These are phyloP conservation scores for Ophonus ardosiacus DNA, from an alignment of 2,888 invertebrate genomes.

Conservation along the genomic window DNA sequence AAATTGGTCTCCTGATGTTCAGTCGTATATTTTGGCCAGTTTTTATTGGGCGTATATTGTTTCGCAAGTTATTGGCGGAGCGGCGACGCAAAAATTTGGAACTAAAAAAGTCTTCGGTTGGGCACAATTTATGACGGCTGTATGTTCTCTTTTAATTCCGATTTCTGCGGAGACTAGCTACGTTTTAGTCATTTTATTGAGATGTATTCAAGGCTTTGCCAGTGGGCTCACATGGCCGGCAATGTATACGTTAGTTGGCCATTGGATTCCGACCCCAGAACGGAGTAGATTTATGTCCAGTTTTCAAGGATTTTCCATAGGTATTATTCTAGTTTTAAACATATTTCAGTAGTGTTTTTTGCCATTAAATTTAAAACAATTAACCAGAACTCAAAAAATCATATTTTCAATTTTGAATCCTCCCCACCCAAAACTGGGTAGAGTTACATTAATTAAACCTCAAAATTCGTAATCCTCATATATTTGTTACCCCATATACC, in stretches of 20 bases:
- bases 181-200: constrained; percentile 79
- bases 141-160: constrained; percentile 83
- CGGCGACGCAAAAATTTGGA: constrained; percentile 84
- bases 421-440: no score
- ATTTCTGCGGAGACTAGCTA: constrained; percentile 81
- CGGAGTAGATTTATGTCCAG: constrained; percentile 86
- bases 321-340: constrained; percentile 79
- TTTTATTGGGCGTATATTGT: constrained; percentile 87
- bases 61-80: constrained; percentile 83
- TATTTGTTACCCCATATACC: no score
- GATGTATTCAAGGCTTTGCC: constrained; percentile 69
- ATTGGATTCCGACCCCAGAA: constrained; percentile 85
- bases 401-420: no score
- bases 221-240: constrained; percentile 86
- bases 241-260: constrained; percentile 85
- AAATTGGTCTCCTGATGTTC: constrained; percentile 82
- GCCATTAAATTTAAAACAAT: no score
- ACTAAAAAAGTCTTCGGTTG: constrained; percentile 85
- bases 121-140: constrained; percentile 83
- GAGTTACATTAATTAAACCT: no score
- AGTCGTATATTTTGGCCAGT: constrained; percentile 82
- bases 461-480: no score
- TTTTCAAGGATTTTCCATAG: constrained; percentile 87
- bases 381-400: no score
- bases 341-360: no score